These are phyloP conservation scores for Lepidothrix coronata DNA, from an alignment of 2,113 vertebrate genomes.

Conservation along the genomic window DNA sequence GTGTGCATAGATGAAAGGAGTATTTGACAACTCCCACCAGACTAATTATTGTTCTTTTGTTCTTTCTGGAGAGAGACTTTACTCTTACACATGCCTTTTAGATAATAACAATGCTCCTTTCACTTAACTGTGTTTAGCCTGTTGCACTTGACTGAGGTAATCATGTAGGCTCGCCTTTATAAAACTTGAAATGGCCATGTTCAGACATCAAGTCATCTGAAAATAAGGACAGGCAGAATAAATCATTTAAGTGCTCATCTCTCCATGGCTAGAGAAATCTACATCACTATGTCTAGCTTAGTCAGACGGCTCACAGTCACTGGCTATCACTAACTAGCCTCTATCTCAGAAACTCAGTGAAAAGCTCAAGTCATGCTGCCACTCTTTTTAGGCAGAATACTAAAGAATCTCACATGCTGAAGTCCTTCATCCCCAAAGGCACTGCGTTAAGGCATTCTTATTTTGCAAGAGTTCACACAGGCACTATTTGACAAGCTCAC, in stretches of 20 bases:
- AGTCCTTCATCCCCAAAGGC: constrained; percentile 35
- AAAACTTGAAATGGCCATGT: background rate
- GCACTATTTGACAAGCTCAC: constrained; percentile 27
- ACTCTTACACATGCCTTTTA: background rate
- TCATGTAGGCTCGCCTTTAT: background rate
- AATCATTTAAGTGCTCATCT: background rate
- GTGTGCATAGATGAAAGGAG: constrained; percentile 32
- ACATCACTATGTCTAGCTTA: background rate
- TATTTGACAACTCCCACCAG: background rate
- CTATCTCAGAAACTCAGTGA: background rate
- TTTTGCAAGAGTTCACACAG: constrained; percentile 17
- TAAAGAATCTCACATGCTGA: background rate
- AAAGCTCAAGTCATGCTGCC: constrained; percentile 8
- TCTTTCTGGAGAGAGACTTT: background rate
- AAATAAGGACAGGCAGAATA: background rate
- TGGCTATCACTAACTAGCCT: background rate
- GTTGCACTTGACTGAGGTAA: constrained; percentile 27
- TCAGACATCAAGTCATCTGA: background rate
- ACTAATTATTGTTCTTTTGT: background rate
- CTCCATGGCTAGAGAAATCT: background rate
- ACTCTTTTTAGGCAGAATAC: background rate
- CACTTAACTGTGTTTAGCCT: background rate
- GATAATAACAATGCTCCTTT: background rate
- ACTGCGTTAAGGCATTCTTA: constrained; percentile 57
- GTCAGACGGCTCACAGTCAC: background rate